Evolutionary conservation across 1,140 invertebrate genomes (phyloP), one percentile per base, ranked within the genome.

Genomic region (Drosophila arizonae): DNA sequence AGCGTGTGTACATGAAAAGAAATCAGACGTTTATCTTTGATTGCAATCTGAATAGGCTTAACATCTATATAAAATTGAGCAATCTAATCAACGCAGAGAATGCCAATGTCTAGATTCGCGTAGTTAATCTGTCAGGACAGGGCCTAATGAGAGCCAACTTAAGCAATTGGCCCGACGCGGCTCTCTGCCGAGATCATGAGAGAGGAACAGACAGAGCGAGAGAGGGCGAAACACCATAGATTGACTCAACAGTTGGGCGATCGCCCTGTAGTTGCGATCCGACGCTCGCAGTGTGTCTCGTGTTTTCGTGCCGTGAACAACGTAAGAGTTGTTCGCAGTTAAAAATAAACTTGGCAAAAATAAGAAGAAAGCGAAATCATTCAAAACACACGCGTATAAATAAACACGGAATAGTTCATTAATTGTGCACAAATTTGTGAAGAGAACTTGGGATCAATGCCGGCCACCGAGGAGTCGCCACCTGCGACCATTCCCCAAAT

Each of bases 341-440:
- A 72, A 61, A 75, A 75, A 75, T 75, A 75, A 71, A 75, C 68
- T 58, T 65, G 52, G 67, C 67, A 52, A 36, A 63, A 39, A 54
- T 6, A 55, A 55, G 6, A 48, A 48, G 5, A 61, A 52, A 30
- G 48, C 21, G 56, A 57, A 62, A 51, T 24, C 24, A 45, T 45
- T 15, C 30, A 30, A 75, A 54, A 58, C 58, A 55, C 30, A 21
- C 54, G 60, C 61, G 33, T 71, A 71, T 65, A 71, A 71, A 75
- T 75, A 74, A 74, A 74, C 67, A 41, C 51, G 50, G 33, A 63
- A 43, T 45, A 69, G 21, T 43, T 48, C 24, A 26, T 46, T 55
- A 55, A 56, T 55, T 56, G 52, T 10, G 15, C 46, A 58, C 30
- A 24, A 30, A 64, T 48, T 72, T 51, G 30, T 28, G 30, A 57